Evolutionary conservation across 1,140 invertebrate genomes (phyloP), one percentile per base, ranked within the genome.

Genomic region (Pachyrhynchus sulphureomaculatus): DNA sequence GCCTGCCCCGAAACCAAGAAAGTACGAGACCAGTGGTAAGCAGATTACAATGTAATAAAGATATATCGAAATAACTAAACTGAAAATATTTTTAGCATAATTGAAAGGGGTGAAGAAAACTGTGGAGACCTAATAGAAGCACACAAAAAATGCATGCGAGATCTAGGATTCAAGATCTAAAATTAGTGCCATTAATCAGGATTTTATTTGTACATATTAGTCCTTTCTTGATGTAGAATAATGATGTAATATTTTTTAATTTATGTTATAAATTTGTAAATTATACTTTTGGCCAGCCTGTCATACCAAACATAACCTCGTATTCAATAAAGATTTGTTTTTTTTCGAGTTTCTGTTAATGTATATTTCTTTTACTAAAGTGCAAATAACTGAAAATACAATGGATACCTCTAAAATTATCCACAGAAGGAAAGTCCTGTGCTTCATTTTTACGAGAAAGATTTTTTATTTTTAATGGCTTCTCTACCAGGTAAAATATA

Each of bases 1-100:
- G 95, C 95, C 42, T 99, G 96, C 81, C 96, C 95, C 0, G 96
- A 98, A 81, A 98, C 96, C 0, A 98, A 95, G 78, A 87, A 86
- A 80, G 85, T 80, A 20, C 81, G 95, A 70, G 95, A 98, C 82
- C 84, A 86, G 63, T 98, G 95, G 93, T 96, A 83, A 81, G 81
- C 72, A 62, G 54, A 13, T 41, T 45, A 51, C 48, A 47, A 42
- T n/a, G 32, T 29, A 66, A 34, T 18, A 23, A 49, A 4, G 8
- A 13, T 17, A 6, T 42, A 62, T 24, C 56, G n/a, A n/a, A n/a
- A n/a, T 52, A 8, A 12, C 4, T 29, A 29, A 29, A 57, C 39
- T 55, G 26, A 9, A 73, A 75, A 62, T 72, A 69, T 88, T 90
- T 58, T 65, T 81, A 96, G 95, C 73, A 96, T 98, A 49, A 87